Percentiles rank a stretch among this genome's conserved stretches.
Evolutionary conservation across 2,888 invertebrate genomes (phyloP).

Genomic region (Meliscaeva auricollis): DNA sequence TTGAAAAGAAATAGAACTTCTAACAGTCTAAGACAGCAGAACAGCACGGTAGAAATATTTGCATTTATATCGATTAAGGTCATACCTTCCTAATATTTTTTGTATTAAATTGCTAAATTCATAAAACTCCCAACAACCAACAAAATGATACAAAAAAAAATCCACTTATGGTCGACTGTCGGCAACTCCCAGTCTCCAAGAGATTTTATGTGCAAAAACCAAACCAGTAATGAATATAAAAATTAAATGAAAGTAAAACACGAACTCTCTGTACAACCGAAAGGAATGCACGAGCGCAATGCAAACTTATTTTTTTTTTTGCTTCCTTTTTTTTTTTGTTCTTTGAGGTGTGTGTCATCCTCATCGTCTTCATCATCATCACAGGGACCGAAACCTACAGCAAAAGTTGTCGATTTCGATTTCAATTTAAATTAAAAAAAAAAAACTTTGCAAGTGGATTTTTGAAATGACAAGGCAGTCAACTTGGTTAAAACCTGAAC

Average conservation of each 20-base stretch:
- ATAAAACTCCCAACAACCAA: not conserved
- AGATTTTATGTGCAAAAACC: conserved; percentile 8
- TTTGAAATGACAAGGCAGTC: conserved; percentile 13
- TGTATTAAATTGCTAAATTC: not conserved
- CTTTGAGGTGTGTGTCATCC: conserved; percentile 71
- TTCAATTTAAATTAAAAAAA: conserved; percentile 59
- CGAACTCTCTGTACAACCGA: conserved; percentile 30
- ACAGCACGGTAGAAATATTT: no score
- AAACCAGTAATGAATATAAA: conserved; percentile 51
- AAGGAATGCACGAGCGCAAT: conserved; percentile 65
- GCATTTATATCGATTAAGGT: conserved; percentile 43
- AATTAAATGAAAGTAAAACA: conserved; percentile 54
- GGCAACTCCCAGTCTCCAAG: conserved; percentile 48
- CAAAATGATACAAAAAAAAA: conserved; percentile 23
- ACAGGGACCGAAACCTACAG: conserved; percentile 11
- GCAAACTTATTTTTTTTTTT: conserved; percentile 47
- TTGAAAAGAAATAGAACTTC: conserved; percentile 4
- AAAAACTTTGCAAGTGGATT: no score
- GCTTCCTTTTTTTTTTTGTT: conserved; percentile 48
- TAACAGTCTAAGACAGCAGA: not conserved
- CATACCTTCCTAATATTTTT: conserved; percentile 4
- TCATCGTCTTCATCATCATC: conserved; percentile 44
- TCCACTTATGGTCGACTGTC: conserved; percentile 20
- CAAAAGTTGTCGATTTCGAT: conserved; percentile 60
- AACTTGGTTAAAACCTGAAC: not conserved